Evolutionary conservation across 2,797 vertebrate species (phyloP), one percentile per base, ranked within the genome.

Genomic region (Eulemur coronatus): DNA sequence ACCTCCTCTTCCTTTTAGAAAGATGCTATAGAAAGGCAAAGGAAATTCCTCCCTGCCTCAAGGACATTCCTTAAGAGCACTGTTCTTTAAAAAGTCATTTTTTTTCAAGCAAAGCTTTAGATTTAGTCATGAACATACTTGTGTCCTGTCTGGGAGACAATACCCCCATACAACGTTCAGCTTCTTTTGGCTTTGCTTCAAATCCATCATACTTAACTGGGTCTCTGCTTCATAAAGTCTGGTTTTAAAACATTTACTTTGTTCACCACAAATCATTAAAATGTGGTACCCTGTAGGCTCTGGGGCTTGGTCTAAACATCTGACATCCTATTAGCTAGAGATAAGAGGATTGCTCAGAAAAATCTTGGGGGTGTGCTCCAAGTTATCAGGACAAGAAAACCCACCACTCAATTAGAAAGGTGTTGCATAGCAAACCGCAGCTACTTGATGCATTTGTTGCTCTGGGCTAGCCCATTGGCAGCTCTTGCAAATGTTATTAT

Each of bases 311-410:
- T 98, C 98, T 98, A 98, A 98, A 98, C 98, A 98, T 98, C 98
- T 98, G 98, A 97, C 97, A 90, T 94, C 92, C 97, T 97, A 97
- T 97, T 98, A 98, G 98, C 95, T 92, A 94, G 63, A 96, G 95
- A 84, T 88, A 84, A 97, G 94, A 28, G 7, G 97, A 98, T 97
- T 90, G 97, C 96, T 98, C 98, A 98, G 98, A 95, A 97, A 99
- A 98, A 98, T 98, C 98, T 98, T 98, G 98, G 97, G 98, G 98
- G 98, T 97, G 87, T 93, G 94, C 98, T 99, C 98, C 99, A 99
- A 98, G 99, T 99, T 99, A 99, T 98, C 98, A 99, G 98, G 98
- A 99, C 98, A 98, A 99, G 98, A 99, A 99, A 99, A 98, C 98
- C 98, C 98, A 98, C 61, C 13, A 98, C 98, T 99, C 98, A 98